Percentiles rank a stretch among this genome's conserved stretches.
Conservation (phyloP, 92 coral and sea anemone genomes). For the Montipora capitata region DNA sequence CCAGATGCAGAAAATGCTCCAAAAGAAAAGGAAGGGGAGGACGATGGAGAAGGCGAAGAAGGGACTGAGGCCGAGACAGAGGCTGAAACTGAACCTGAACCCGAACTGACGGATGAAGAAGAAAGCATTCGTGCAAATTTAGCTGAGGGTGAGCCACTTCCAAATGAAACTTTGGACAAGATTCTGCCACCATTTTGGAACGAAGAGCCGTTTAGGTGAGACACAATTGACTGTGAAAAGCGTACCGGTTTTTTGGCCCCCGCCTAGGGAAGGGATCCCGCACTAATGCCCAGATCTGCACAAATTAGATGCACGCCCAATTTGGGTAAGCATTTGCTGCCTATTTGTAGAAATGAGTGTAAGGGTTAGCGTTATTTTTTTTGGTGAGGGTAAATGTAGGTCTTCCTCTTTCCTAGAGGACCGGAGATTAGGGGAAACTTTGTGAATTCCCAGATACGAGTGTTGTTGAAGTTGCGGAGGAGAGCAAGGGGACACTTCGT, state of each 20-base stretch:
- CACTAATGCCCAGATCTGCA: no score
- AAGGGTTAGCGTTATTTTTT: no score
- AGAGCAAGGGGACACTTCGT: no score
- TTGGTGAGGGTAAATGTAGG: no score
- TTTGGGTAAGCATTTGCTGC: no score
- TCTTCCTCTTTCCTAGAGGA: neutral
- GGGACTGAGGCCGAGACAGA: constrained; percentile 59
- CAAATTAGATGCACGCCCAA: no score
- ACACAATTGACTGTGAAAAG: neutral
- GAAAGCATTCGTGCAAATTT: constrained; percentile 89
- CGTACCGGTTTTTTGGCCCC: no score
- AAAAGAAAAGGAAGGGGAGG: constrained; percentile 39
- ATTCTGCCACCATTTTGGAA: constrained; percentile 96
- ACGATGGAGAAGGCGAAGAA: constrained; percentile 43
- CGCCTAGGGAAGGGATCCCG: no score
- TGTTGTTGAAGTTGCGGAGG: no score
- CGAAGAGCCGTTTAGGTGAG: constrained; percentile 95
- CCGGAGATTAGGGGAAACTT: neutral
- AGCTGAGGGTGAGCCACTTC: constrained; percentile 89
- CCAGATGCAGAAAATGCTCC: constrained; percentile 27
- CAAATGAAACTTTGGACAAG: constrained; percentile 87
- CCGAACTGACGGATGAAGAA: constrained; percentile 93
- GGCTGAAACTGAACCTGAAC: constrained; percentile 86
- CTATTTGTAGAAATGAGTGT: no score
- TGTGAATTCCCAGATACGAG: no score